A percentile compares a stretch with the other conserved stretches of the same genome.
phyloP scores from a whole-genome alignment of 2,113 vertebrate species.

The Pteronura brasiliensis region DNA sequence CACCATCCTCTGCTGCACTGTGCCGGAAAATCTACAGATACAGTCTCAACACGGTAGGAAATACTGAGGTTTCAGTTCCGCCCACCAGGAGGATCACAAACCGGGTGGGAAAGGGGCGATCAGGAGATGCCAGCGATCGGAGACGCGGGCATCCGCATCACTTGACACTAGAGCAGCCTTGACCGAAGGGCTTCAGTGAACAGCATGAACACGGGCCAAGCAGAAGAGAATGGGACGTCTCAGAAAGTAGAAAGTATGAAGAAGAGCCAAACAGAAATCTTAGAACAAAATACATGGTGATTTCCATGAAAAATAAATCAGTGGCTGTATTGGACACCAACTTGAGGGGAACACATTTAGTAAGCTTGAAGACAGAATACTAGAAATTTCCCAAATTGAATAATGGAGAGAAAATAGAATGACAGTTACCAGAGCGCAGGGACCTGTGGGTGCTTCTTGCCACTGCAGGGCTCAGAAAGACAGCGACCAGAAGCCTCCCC shows the following conservation, averaged over 20 bases:
- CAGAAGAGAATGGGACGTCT: background rate
- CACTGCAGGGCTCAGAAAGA: rapidly evolving
- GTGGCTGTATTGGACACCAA: background rate
- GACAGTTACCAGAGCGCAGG: rapidly evolving
- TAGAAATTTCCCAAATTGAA: background rate
- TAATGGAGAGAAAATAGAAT: background rate
- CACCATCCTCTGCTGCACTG: too few relatives aligned
- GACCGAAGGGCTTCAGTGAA: too few relatives aligned
- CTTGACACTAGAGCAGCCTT: background rate
- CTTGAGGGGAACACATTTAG: background rate
- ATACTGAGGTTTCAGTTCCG: background rate
- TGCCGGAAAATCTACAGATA: too few relatives aligned
- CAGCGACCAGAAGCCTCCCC: background rate
- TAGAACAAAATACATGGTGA: background rate
- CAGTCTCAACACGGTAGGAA: background rate
- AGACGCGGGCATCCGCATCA: too few relatives aligned
- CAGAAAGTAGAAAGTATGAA: background rate
- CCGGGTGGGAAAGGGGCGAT: background rate
- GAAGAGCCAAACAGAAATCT: background rate
- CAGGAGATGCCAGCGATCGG: rapidly evolving
- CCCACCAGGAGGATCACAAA: background rate
- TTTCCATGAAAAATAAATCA: too few relatives aligned
- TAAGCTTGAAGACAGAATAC: background rate
- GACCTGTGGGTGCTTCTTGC: rapidly evolving
- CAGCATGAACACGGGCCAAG: rapidly evolving